A percentile compares a stretch with the other conserved stretches of the same genome.
Conservation (phyloP, 2,113 vertebrate genomes). For the Oenanthe oenanthe region DNA sequence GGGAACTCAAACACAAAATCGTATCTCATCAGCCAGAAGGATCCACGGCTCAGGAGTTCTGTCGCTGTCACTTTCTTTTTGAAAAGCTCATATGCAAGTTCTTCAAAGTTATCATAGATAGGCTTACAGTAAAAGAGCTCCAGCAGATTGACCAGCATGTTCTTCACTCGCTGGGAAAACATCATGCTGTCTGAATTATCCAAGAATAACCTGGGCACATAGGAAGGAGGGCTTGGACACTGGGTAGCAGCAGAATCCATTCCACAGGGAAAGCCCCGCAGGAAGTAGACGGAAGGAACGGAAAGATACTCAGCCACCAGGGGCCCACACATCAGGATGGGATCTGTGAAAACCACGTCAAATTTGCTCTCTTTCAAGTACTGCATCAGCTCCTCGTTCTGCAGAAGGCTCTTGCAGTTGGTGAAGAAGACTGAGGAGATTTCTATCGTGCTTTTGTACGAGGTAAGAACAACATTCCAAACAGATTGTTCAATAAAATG, state of each 20-base stretch:
- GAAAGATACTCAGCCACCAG: conserved; percentile 78
- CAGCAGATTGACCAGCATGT: conserved; percentile 55
- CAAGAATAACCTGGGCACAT: conserved; percentile 71
- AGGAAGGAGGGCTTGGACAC: conserved; percentile 82
- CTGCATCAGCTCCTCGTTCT: conserved; percentile 67
- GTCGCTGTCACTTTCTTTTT: conserved; percentile 58
- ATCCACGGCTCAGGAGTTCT: conserved; percentile 72
- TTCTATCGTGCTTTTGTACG: not conserved
- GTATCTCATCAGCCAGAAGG: conserved; percentile 85
- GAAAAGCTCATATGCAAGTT: conserved; percentile 70
- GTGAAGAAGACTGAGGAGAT: not conserved
- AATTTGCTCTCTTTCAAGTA: conserved; percentile 65
- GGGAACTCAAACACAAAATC: conserved; percentile 85
- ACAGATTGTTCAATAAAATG: not conserved
- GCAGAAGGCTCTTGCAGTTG: conserved; percentile 69
- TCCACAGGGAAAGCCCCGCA: conserved; percentile 67
- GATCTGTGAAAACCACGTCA: conserved; percentile 79
- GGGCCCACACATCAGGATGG: conserved; percentile 78
- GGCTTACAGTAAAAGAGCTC: conserved; percentile 30
- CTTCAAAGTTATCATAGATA: conserved; percentile 26
- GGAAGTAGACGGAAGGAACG: conserved; percentile 80
- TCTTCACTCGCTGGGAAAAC: conserved; percentile 81
- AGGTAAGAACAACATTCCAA: not conserved
- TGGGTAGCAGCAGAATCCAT: conserved; percentile 74
- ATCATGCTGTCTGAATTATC: conserved; percentile 76